Evolutionary conservation across 2,113 vertebrate genomes (phyloP), one percentile per base, ranked within the genome.

Genomic region (Corythoichthys haematopterus): DNA sequence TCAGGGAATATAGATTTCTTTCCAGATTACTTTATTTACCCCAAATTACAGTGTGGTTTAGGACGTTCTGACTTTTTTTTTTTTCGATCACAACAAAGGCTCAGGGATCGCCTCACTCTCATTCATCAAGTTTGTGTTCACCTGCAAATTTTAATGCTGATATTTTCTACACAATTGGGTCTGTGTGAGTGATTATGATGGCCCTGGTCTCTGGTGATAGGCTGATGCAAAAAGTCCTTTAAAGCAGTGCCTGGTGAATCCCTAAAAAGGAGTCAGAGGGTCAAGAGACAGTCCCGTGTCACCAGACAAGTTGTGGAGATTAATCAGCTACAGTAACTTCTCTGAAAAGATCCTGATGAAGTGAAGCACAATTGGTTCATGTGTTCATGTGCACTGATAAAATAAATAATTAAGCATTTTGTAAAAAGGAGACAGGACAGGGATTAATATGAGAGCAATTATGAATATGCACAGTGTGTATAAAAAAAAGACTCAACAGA

Each of bases 1-100:
- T 79, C 75, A 79, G 70, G 66, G 72, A 88, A 77, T 72, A 68
- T 70, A 85, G 82, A 85, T 89, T 81, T 82, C 52, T 66, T 15
- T 47, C 66, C 58, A 79, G 84, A 85, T 85, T 79, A 66, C 37
- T 76, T 86, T 84, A 80, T 83, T 82, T 75, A 71, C 70, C 75
- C 69, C 73, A 83, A 83, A 74, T 80, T 76, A 72, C 65, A 75
- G 53, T 52, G 58, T 37, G 73, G 68, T 82, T 70, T 74, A 80
- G 82, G 75, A 58, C 74, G 69, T 53, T 58, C 51, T 77, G 62
- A 81, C 77, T 80, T 74, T 43, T 43, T 43, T 43, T 43, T 5
- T 38, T 43, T 78, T 64, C 51, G 72, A 83, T 81, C 62, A 68
- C 52, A 71, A 78, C 73, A 80, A 80, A 79, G 66, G 72, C 77